Base-by-base conservation (phyloP, 1,140 invertebrate species). In the Probaryconus sp. region DNA sequence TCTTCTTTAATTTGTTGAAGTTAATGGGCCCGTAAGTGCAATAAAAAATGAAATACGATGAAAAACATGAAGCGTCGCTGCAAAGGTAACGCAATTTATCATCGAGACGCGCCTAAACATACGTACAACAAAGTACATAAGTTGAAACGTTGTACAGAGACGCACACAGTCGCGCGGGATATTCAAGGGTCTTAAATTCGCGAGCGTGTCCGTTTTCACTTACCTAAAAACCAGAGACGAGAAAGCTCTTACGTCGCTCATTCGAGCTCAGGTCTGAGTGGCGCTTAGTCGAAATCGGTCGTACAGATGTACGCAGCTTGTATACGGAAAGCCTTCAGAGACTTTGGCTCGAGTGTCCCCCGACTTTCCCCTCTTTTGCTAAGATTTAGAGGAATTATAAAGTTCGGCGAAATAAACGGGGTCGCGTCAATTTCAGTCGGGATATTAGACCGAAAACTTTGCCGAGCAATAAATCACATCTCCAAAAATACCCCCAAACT, bases 361-460 rank as follows among this genome's bases (percentile, higher is more conserved):
- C n/a, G 13, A 14, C 18, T 26, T 35, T 16, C 13, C 37, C 9
- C 5, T 31, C 9, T 16, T 43, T 11, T 42, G 37, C 20, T 5
- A 64, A 58, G 48, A 71, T 71, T 63, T 63, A 48, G 11, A 40
- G 6, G 67, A 50, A 63, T 63, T 63, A 48, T 71, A 55, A 71
- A 71, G 48, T 71, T 63, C 24, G 47, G 20, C 53, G 35, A 7
- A 38, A 51, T 43, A 31, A 69, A 53, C 24, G 55, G 21, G 47
- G 38, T 53, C 48, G 30, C 28, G 48, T 53, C 53, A 53, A 42
- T 60, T 60, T 60, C 30, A 21, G 9, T 40, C 42, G 11, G 33
- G 33, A 45, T n/a, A n/a, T n/a, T n/a, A n/a, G n/a, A n/a, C n/a
- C n/a, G n/a, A n/a, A n/a, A n/a, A n/a, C n/a, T n/a, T n/a, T n/a